Conservation (phyloP, 2,113 vertebrate genomes). For the Lampris megalopsis region DNA sequence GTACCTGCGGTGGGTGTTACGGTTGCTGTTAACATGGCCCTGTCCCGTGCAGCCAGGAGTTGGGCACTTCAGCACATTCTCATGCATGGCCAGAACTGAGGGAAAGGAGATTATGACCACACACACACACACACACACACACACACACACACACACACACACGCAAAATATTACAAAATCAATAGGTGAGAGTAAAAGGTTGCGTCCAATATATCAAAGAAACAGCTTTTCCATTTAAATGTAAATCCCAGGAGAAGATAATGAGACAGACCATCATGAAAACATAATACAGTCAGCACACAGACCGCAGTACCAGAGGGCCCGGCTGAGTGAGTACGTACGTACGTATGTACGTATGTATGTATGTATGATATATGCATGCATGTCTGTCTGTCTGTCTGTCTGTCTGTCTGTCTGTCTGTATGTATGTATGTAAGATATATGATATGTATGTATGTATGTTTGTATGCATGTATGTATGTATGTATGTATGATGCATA, state of each 20-base stretch:
- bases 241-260: constrained; percentile 16
- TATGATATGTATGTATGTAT: no score
- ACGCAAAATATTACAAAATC: constrained; percentile 8
- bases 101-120: constrained; percentile 24
- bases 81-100: constrained; percentile 97
- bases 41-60: constrained; percentile 98
- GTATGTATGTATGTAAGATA: no score
- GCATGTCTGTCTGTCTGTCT: no score
- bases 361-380: no score
- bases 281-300: background rate
- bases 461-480: no score
- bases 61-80: constrained; percentile 98
- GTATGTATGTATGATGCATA: no score
- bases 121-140: constrained; percentile 7
- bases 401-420: no score
- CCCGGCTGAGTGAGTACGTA: no score
- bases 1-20: constrained; percentile 98
- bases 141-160: constrained; percentile 19
- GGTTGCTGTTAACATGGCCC: constrained; percentile 99
- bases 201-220: constrained; percentile 1
- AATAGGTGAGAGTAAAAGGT: background rate
- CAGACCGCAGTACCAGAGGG: background rate
- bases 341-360: no score
- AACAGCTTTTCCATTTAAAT: background rate
- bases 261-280: background rate